Conservation (phyloP, 2,888 invertebrate species). For the Nasonia oneida region DNA sequence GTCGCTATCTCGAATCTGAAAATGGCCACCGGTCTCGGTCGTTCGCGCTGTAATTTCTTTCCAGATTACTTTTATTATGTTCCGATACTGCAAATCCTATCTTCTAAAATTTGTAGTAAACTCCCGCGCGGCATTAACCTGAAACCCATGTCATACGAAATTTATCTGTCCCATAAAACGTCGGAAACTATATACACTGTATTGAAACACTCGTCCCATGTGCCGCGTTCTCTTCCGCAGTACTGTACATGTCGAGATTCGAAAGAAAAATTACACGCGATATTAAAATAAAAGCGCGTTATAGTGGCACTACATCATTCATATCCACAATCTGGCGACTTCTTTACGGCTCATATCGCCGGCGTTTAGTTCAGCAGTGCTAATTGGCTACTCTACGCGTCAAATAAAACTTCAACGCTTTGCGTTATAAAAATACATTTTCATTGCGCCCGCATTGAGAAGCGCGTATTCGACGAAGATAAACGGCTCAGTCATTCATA, state of each 20-base stretch:
- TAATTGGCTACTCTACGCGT: background rate
- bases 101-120: slow-evolving; percentile 52
- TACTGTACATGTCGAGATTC: background rate
- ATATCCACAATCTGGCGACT: no score
- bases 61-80: slow-evolving; percentile 34
- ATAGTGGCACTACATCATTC: background rate
- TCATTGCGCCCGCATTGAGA: background rate
- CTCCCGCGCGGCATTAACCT: slow-evolving; percentile 39
- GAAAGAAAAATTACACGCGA: slow-evolving; percentile 36
- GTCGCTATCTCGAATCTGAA: background rate
- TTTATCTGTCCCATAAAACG: slow-evolving; percentile 47
- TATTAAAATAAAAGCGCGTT: slow-evolving; percentile 28
- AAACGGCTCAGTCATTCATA: background rate
- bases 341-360: background rate
- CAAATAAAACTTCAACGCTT: background rate
- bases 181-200: slow-evolving; percentile 4
- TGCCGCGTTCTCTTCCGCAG: background rate
- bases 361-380: background rate
- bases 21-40: background rate
- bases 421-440: background rate
- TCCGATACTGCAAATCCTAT: slow-evolving; percentile 43
- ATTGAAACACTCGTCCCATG: slow-evolving; percentile 23
- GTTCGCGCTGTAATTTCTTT: background rate
- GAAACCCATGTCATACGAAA: slow-evolving; percentile 46
- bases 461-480: background rate